These are phyloP conservation scores for Rhabdomys pumilio DNA, from an alignment of 2,797 vertebrate species.

Conservation along the genomic window DNA sequence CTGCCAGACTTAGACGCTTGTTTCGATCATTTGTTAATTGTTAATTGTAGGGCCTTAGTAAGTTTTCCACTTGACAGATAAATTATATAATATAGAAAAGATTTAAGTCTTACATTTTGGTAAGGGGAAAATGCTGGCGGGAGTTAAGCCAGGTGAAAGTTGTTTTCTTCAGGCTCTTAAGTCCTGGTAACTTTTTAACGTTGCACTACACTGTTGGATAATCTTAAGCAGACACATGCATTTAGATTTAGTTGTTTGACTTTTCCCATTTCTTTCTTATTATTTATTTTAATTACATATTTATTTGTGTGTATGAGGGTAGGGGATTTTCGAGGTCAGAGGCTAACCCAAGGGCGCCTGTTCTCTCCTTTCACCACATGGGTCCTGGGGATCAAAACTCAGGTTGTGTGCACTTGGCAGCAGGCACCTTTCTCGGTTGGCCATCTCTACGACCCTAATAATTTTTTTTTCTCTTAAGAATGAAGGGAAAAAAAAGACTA, in stretches of 20 bases:
- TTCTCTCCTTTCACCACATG: background rate
- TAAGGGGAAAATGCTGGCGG: background rate
- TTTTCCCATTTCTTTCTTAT: background rate
- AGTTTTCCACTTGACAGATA: background rate
- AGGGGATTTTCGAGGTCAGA: background rate
- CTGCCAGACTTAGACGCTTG: conserved; percentile 12
- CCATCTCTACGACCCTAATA: background rate
- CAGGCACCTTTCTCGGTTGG: background rate
- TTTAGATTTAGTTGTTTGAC: background rate
- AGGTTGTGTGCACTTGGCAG: background rate
- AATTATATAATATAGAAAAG: background rate
- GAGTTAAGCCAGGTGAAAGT: conserved; percentile 9
- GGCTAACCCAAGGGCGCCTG: background rate
- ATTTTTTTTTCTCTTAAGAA: background rate
- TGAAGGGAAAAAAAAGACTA: background rate
- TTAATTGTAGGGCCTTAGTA: background rate
- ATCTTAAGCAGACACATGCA: background rate
- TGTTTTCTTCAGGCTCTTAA: background rate
- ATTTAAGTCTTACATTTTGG: background rate
- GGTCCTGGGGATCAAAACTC: background rate
- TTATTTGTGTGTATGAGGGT: background rate
- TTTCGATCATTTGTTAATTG: background rate
- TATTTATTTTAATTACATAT: background rate
- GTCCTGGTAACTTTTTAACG: background rate
- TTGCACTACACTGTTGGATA: background rate